A percentile compares a stretch with the other conserved stretches of the same genome.
phyloP scores from a whole-genome alignment of 2,113 vertebrate genomes.

The Burhinus bistriatus region DNA sequence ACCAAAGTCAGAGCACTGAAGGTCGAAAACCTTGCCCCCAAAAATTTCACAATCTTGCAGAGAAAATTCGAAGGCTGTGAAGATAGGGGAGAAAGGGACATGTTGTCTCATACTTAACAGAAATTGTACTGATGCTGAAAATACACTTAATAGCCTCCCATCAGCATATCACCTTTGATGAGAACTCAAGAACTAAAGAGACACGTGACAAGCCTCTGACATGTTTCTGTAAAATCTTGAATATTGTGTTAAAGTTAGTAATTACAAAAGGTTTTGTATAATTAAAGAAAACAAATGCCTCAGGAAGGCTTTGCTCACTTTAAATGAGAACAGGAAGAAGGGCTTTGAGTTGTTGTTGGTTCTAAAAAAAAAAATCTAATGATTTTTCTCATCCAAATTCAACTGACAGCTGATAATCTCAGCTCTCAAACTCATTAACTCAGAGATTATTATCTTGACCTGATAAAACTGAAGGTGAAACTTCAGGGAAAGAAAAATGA shows the following conservation, averaged over 20 bases:
- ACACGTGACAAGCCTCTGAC: neutral
- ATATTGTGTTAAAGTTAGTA: neutral
- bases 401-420: neutral
- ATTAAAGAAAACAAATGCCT: conserved; percentile 10
- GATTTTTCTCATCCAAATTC: neutral
- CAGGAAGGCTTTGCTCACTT: neutral
- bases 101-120: neutral
- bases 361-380: neutral
- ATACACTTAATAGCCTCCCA: neutral
- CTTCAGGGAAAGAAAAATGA: neutral
- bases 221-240: neutral
- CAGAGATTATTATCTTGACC: conserved; percentile 2
- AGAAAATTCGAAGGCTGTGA: neutral
- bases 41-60: neutral
- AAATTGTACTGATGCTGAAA: neutral
- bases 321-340: neutral
- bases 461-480: neutral
- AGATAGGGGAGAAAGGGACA: neutral
- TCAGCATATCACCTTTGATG: neutral
- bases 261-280: conserved; percentile 1
- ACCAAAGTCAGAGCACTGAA: neutral
- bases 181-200: neutral
- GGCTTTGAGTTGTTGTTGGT: neutral
- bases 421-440: neutral
- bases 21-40: neutral